Base-by-base conservation (phyloP, 2,888 invertebrate genomes). In the Agrochola circellaris region DNA sequence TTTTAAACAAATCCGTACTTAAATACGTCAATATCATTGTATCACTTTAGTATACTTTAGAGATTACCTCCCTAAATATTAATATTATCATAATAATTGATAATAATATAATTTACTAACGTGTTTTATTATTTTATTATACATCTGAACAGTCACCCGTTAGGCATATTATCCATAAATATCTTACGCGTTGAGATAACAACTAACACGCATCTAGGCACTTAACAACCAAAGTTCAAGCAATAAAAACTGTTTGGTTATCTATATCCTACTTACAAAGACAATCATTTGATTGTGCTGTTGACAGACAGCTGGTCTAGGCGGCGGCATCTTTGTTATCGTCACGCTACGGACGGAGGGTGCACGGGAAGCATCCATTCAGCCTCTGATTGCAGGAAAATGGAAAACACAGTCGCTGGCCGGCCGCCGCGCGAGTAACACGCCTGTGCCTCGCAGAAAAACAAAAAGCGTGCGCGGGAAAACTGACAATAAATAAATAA, bases 391-490 rank as follows among this genome's bases (percentile, higher is more conserved):
- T 85, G 81, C 89, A 92, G 93, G 93, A 93, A 95, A 94, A 93
- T 91, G 88, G 89, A 88, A 90, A 90, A 88, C 93, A 96, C 78
- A 96, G 96, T 96, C 92, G 91, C 87, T 91, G 91, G 93, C 93
- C 83, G 89, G 87, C 92, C 86, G 93, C 92, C 95, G 95, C 93
- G 93, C 93, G 89, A 82, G 79, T 58, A 88, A 88, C 92, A 93
- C 93, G 94, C 84, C 88, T 68, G 81, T 81, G 81, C 82, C 89
- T 78, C 84, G 82, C 73, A 68, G 71, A 80, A 84, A 85, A 84
- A 89, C 81, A 89, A 87, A 77, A 83, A 89, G 88, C 90, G 88
- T 92, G 93, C 91, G 93, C 91, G 93, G 89, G 89, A 89, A 90
- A 90, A 88, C 85, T 87, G 93, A 93, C 93, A 93, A 94, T 93